Conservation (phyloP, 1,140 invertebrate species). For the Neotoxoptera formosana region DNA sequence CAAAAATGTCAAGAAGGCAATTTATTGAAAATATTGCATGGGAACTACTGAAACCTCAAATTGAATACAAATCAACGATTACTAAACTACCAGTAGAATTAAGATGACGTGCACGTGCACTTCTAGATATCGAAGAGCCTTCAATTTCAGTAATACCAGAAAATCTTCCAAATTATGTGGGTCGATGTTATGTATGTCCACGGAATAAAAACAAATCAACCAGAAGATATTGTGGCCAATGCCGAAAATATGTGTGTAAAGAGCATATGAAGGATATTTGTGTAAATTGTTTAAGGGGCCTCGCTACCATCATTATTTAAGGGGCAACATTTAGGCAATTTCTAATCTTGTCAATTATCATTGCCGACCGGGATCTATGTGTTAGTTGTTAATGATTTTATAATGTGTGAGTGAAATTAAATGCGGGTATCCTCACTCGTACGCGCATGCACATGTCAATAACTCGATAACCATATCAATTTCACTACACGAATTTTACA, state of each 20-base stretch:
- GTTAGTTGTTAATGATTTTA: no score
- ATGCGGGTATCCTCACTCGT: no score
- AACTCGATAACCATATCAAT: no score
- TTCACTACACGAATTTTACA: no score
- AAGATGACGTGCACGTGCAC: not conserved
- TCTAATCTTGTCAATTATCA: no score
- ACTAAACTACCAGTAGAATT: constrained; percentile 14
- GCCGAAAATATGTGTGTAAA: constrained; percentile 31
- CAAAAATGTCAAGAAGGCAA: not conserved
- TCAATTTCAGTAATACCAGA: not conserved
- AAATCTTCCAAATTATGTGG: constrained; percentile 24
- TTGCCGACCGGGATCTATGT: no score
- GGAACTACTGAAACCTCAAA: constrained; percentile 10
- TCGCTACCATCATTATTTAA: no score
- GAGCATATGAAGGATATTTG: constrained; percentile 20
- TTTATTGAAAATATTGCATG: constrained; percentile 24
- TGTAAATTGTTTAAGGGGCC: constrained; percentile 30
- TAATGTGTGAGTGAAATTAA: no score
- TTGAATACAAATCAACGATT: not conserved
- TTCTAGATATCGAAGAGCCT: constrained; percentile 11
- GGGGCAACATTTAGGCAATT: no score
- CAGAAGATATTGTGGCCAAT: constrained; percentile 19
- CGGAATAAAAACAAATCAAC: constrained; percentile 23
- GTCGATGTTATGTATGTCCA: constrained; percentile 6
- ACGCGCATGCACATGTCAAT: no score